Evolutionary conservation across 2,113 vertebrate species (phyloP).

Genomic region (Paralichthys olivaceus): DNA sequence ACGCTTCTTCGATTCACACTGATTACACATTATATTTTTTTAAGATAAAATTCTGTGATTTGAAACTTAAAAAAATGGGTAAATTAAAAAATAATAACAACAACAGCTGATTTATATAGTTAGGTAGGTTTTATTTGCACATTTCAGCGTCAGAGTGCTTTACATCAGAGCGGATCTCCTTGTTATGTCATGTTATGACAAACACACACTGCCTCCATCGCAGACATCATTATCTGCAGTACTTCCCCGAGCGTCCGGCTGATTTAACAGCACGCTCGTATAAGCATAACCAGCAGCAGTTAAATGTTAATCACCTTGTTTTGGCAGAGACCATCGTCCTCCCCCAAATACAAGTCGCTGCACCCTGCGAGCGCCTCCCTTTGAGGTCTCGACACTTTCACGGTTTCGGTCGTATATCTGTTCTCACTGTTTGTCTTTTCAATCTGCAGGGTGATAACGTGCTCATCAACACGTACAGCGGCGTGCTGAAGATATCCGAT

Average conservation of each 20-base stretch:
- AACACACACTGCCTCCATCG: conserved; percentile 18
- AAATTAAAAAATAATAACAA: too few relatives aligned
- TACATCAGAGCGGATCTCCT: too few relatives aligned
- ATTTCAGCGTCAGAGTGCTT: too few relatives aligned
- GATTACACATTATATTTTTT: too few relatives aligned
- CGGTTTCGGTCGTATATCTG: neutral
- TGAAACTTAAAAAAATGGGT: too few relatives aligned
- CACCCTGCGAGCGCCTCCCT: neutral
- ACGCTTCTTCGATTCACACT: too few relatives aligned
- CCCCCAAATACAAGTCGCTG: neutral
- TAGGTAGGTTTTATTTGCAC: neutral
- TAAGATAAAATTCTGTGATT: too few relatives aligned
- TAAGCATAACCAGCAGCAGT: conserved; percentile 14
- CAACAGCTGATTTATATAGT: too few relatives aligned
- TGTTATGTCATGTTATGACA: neutral
- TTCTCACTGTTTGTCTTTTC: conserved; percentile 36
- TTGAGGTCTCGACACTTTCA: neutral
- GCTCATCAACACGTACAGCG: conserved; percentile 98
- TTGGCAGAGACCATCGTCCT: conserved; percentile 14
- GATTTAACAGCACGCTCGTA: conserved; percentile 47
- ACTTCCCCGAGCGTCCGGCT: conserved; percentile 18
- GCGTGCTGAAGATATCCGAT: conserved; percentile 98
- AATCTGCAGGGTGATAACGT: conserved; percentile 94
- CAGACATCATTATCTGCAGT: conserved; percentile 23
- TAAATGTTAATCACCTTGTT: conserved; percentile 73